Conservation (phyloP, 2,888 invertebrate species). For the Stenchaetothrips biformis region DNA sequence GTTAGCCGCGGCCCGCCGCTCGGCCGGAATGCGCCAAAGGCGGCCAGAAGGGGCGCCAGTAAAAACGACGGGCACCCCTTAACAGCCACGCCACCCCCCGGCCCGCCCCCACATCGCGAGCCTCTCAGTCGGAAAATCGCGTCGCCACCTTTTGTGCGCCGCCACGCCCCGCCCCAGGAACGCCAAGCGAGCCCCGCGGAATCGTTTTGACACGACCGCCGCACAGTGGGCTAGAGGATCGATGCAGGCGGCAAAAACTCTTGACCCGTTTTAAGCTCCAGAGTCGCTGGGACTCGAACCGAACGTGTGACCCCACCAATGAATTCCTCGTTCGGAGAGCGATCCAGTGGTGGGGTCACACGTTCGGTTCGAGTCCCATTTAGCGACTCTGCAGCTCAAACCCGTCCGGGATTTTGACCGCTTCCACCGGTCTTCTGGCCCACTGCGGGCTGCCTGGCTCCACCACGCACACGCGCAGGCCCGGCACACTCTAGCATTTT, state of each 20-base stretch:
- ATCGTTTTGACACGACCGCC: background rate
- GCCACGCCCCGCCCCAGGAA: background rate
- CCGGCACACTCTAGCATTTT: background rate
- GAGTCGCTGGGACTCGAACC: too few species aligned
- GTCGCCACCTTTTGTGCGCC: conserved; percentile 15
- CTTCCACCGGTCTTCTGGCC: too few species aligned
- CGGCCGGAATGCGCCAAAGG: background rate
- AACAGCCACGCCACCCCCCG: background rate
- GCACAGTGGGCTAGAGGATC: too few species aligned
- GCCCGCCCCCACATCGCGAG: background rate
- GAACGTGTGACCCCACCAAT: too few species aligned
- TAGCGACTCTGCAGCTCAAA: too few species aligned
- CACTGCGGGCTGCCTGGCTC: background rate
- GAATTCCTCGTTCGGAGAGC: too few species aligned
- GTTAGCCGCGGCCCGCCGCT: background rate
- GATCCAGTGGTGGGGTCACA: too few species aligned
- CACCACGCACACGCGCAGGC: background rate
- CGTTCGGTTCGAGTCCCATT: too few species aligned
- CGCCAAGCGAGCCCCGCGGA: background rate
- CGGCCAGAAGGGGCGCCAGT: conserved; percentile 8
- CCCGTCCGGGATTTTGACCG: too few species aligned
- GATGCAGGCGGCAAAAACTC: too few species aligned
- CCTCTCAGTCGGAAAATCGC: conserved; percentile 16
- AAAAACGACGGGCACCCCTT: conserved; percentile 16
- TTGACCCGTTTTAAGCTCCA: too few species aligned